Evolutionary conservation across 1,140 invertebrate species (phyloP), one percentile per base, ranked within the genome.

Genomic region (Polypedilum pembai): DNA sequence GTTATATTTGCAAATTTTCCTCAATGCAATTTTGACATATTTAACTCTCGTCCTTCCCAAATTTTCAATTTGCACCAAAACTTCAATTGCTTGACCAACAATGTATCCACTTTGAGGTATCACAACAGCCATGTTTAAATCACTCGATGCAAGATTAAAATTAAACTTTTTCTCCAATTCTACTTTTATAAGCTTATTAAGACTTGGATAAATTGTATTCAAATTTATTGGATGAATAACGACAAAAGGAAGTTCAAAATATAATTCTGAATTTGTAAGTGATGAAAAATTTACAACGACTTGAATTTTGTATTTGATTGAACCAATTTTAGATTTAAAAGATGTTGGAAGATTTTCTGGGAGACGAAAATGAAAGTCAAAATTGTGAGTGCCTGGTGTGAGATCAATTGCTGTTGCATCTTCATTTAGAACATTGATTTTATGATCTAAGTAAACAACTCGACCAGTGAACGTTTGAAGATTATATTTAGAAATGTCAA

Each of bases 261-360:
- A 56, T n/a, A 56, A n/a, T 56, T 56, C 45, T n/a, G 45, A 56
- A 1, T 56, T 56, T 56, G 45, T n/a, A 15, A 56, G 3, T n/a
- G 12, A n/a, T n/a, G 12, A 12, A 15, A 56, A 56, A 12, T 56
- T 56, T 15, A 56, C 4, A 56, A n/a, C 45, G 15, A 56, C 45
- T 56, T 56, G 45, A 56, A 56, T 56, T 56, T 56, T 56, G 12
- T 56, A 56, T n/a, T 56, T 56, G 4, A 56, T 56, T n/a, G n/a
- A n/a, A n/a, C 45, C 45, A 56, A n/a, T 15, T n/a, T 56, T 56
- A n/a, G 45, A 56, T n/a, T 56, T 56, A 3, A 12, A 56, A n/a
- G 45, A 56, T 8, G 45, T 56, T n/a, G 45, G 45, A 56, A 56
- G 8, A n/a, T 12, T n/a, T 15, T 12, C 12, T 4, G 45, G 45